These are phyloP conservation scores for Dromiciops gliroides DNA, from an alignment of 2,113 vertebrate genomes.

Conservation along the genomic window DNA sequence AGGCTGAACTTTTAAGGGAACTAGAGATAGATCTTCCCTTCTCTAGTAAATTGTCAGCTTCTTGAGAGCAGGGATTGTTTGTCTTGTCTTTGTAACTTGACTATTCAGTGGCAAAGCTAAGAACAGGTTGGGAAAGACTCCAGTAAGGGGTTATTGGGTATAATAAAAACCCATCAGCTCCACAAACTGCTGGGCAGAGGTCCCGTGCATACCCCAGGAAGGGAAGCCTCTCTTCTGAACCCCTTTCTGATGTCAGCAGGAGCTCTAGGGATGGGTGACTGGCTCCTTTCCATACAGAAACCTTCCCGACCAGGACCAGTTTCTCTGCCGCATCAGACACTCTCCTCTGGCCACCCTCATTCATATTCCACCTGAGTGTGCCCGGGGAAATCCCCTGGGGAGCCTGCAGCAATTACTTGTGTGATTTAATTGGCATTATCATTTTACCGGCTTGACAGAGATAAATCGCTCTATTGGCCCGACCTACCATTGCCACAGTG, in stretches of 20 bases:
- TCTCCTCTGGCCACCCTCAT: constrained; percentile 79
- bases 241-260: neutral
- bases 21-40: neutral
- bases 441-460: constrained; percentile 95
- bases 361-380: constrained; percentile 86
- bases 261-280: neutral
- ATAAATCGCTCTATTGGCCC: constrained; percentile 88
- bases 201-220: neutral
- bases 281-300: neutral
- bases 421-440: constrained; percentile 96
- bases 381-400: constrained; percentile 86
- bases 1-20: neutral
- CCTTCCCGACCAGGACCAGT: neutral
- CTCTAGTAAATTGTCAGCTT: neutral
- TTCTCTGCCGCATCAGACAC: neutral
- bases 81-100: neutral
- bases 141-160: neutral
- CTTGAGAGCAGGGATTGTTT: neutral
- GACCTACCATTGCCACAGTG: constrained; percentile 79
- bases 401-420: constrained; percentile 92
- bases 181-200: neutral
- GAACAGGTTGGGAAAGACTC: neutral
- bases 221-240: neutral
- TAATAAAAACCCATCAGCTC: neutral
- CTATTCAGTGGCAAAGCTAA: neutral